phyloP scores from a whole-genome alignment of 2,888 invertebrate genomes.

The Phalangium opilio region DNA sequence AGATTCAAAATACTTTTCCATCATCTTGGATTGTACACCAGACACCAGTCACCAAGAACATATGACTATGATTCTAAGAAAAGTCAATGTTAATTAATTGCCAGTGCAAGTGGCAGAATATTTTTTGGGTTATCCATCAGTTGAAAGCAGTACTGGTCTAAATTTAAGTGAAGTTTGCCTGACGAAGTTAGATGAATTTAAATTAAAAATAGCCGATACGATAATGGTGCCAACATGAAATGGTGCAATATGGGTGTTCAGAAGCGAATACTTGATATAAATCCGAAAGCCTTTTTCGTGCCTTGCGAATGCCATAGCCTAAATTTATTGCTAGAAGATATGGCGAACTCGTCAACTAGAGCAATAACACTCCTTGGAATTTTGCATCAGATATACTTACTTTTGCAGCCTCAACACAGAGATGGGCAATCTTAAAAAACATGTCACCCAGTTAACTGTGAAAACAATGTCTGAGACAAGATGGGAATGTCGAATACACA shows the following conservation, averaged over 20 bases:
- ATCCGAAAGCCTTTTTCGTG: not conserved
- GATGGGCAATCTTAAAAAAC: not conserved
- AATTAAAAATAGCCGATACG: not conserved
- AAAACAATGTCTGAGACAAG: conserved; percentile 7
- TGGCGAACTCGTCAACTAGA: not conserved
- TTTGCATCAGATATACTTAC: not conserved
- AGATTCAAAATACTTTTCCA: not conserved
- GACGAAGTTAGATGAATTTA: not conserved
- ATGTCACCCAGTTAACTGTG: not conserved
- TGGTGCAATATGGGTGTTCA: not conserved
- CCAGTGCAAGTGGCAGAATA: not conserved
- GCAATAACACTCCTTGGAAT: not conserved
- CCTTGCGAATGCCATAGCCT: not conserved
- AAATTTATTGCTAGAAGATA: not conserved
- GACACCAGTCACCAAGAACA: conserved; percentile 26
- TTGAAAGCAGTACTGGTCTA: not conserved
- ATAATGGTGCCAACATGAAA: not conserved
- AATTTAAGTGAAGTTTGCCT: not conserved
- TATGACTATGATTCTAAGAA: conserved; percentile 24
- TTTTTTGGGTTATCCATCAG: not conserved
- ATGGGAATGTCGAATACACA: conserved; percentile 7
- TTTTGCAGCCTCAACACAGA: not conserved
- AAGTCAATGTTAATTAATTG: not conserved
- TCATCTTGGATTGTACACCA: conserved; percentile 20
- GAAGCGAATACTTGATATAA: not conserved